phyloP scores from a whole-genome alignment of 2,113 vertebrate genomes.

The Ammodramus savannarum region DNA sequence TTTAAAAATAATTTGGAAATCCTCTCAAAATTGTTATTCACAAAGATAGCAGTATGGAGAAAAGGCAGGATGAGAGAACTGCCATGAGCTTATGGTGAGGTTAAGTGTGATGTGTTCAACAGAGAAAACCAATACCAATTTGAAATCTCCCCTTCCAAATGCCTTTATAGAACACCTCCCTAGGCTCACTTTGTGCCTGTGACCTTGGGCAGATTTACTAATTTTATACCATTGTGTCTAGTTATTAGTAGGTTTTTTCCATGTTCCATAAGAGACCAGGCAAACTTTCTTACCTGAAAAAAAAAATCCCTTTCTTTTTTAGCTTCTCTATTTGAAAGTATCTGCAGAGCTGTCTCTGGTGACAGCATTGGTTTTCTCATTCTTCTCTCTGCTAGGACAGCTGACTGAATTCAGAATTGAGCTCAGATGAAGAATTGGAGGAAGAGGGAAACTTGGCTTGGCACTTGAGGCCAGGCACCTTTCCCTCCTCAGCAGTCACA shows the following conservation, averaged over 20 bases:
- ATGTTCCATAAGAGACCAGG: neutral
- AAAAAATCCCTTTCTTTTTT: neutral
- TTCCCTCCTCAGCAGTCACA: neutral
- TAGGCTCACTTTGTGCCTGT: neutral
- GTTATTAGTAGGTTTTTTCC: neutral
- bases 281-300: neutral
- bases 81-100: neutral
- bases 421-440: neutral
- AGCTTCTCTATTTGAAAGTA: neutral
- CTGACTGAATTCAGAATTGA: neutral
- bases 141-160: neutral
- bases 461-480: neutral
- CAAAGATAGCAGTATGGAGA: neutral
- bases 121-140: neutral
- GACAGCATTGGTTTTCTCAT: neutral
- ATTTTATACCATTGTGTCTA: neutral
- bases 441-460: neutral
- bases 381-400: neutral
- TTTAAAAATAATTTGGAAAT: neutral
- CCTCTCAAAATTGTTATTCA: neutral
- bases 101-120: neutral
- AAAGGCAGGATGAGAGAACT: neutral
- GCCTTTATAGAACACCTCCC: neutral
- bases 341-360: neutral
- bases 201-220: neutral